Evolutionary conservation across 2,113 vertebrate species (phyloP).

Genomic region (Phalacrocorax pelagicus): DNA sequence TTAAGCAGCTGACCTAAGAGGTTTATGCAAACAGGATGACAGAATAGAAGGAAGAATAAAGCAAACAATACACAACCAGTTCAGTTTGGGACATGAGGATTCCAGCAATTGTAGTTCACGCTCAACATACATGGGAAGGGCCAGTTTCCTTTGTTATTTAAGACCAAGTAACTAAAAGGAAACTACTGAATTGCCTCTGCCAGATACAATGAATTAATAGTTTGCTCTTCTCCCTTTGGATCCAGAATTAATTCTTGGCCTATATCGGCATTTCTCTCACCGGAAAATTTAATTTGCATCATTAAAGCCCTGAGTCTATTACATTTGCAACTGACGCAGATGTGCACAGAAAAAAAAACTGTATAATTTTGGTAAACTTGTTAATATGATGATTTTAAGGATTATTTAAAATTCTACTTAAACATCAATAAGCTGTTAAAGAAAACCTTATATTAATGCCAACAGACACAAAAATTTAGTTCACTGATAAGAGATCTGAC

Average conservation of each 20-base stretch:
- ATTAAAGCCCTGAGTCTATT: conserved; percentile 24
- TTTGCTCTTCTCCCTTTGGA: background rate
- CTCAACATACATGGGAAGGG: background rate
- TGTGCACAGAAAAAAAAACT: background rate
- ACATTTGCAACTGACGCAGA: conserved; percentile 7
- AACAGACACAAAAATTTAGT: background rate
- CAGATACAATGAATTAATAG: background rate
- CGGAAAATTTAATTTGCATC: conserved; percentile 39
- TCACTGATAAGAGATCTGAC: background rate
- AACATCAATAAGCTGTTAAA: background rate
- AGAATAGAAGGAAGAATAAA: background rate
- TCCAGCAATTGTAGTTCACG: background rate
- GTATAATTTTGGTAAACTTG: background rate
- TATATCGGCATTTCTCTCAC: conserved; percentile 8
- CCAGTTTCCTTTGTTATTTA: background rate
- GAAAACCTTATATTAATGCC: background rate
- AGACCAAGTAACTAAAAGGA: background rate
- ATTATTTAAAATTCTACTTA: conserved; percentile 10
- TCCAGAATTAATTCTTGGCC: conserved; percentile 22
- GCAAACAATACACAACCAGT: background rate
- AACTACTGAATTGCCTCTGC: background rate
- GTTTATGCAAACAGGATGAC: background rate
- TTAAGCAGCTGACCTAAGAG: background rate
- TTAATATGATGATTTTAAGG: background rate
- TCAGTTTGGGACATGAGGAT: background rate